phyloP scores from a whole-genome alignment of 1,140 invertebrate genomes.

The Cheumatopsyche charites region DNA sequence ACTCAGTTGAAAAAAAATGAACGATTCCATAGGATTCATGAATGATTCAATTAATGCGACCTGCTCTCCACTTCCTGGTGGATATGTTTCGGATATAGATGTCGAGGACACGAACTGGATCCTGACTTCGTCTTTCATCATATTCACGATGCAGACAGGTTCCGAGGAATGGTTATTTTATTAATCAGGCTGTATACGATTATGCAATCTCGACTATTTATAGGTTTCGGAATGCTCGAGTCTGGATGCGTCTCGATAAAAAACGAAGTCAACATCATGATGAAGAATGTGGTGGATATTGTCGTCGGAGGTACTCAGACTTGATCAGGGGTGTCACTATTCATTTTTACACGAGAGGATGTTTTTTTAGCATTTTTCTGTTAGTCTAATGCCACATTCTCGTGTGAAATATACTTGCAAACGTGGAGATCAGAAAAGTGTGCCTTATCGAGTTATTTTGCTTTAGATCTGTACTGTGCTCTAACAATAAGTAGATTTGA shows the following conservation, averaged over 20 bases:
- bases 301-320: conserved; percentile 75
- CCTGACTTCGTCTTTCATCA: conserved; percentile 91
- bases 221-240: conserved; percentile 90
- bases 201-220: background rate
- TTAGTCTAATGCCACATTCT: too few species aligned
- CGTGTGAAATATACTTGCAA: too few species aligned
- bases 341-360: too few species aligned
- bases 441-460: too few species aligned
- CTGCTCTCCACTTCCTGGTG: conserved; percentile 55
- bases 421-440: too few species aligned
- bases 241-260: conserved; percentile 91
- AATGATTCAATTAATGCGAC: conserved; percentile 41
- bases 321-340: too few species aligned
- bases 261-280: conserved; percentile 97
- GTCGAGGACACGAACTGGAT: conserved; percentile 92
- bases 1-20: too few species aligned
- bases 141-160: conserved; percentile 98
- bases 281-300: conserved; percentile 94
- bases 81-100: conserved; percentile 63
- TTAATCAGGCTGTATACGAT: background rate
- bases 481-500: too few species aligned
- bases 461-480: too few species aligned
- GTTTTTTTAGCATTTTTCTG: too few species aligned
- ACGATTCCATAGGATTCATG: background rate
- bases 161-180: conserved; percentile 1